phyloP scores from a whole-genome alignment of 2,797 vertebrate genomes.

The Cryptoblepharus egeriae region DNA sequence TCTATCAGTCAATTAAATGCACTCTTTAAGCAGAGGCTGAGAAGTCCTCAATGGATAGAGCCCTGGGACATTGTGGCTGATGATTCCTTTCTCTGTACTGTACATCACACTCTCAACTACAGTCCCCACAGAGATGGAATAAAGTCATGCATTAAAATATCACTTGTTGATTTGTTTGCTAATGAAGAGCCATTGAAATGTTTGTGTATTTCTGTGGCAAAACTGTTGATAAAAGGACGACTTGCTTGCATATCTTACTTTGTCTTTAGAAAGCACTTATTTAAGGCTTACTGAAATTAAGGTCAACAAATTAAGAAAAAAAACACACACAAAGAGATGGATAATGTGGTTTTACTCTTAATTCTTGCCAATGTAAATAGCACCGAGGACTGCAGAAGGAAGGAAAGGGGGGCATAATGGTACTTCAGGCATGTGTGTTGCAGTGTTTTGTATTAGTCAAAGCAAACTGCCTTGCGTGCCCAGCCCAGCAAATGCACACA shows the following conservation, averaged over 20 bases:
- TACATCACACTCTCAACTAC: constrained; percentile 86
- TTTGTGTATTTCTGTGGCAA: constrained; percentile 85
- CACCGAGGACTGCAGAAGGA: constrained; percentile 58
- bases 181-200: constrained; percentile 89
- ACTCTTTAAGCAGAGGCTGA: constrained; percentile 86
- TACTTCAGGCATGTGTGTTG: constrained; percentile 50
- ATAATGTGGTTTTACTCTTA: constrained; percentile 71
- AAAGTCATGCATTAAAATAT: constrained; percentile 90
- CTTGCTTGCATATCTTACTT: constrained; percentile 79
- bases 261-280: constrained; percentile 76
- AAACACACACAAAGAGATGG: constrained; percentile 60
- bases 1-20: constrained; percentile 92
- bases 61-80: constrained; percentile 84
- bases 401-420: constrained; percentile 48
- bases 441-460: constrained; percentile 53
- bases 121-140: constrained; percentile 83
- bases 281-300: constrained; percentile 81
- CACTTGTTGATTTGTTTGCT: constrained; percentile 91
- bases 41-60: constrained; percentile 85
- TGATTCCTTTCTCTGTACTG: constrained; percentile 87
- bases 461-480: constrained; percentile 14
- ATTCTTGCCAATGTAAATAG: constrained; percentile 70
- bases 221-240: constrained; percentile 84
- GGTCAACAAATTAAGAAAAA: constrained; percentile 77
- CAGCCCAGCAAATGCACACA: not conserved